Conservation (phyloP, 2,113 vertebrate genomes). For the Anthoscopus minutus region DNA sequence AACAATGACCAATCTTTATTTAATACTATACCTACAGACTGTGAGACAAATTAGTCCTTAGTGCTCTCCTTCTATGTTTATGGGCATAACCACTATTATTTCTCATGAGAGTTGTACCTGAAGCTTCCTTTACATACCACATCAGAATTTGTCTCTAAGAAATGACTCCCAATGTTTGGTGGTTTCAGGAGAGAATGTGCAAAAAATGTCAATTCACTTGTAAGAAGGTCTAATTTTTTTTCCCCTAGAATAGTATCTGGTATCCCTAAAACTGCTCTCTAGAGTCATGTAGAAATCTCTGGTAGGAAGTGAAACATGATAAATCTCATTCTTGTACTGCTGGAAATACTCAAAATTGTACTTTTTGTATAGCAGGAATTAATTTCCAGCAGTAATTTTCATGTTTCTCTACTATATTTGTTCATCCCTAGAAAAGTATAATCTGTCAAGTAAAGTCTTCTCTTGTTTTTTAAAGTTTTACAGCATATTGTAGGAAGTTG, state of each 20-base stretch:
- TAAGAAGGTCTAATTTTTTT: neutral
- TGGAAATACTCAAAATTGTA: neutral
- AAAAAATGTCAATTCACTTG: neutral
- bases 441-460: neutral
- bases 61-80: neutral
- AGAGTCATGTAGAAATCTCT: neutral
- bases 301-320: neutral
- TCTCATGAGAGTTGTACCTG: neutral
- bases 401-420: neutral
- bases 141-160: neutral
- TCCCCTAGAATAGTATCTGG: neutral
- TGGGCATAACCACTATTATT: neutral
- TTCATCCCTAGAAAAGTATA: neutral
- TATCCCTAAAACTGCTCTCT: neutral
- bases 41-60: neutral
- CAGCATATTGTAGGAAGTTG: neutral
- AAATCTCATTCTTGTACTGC: neutral
- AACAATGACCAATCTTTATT: neutral
- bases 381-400: neutral
- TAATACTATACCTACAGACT: neutral
- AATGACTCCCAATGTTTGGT: neutral
- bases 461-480: neutral
- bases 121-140: neutral
- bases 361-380: neutral
- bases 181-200: neutral